Conservation (phyloP, 2,113 vertebrate genomes). For the Burhinus oedicnemus region DNA sequence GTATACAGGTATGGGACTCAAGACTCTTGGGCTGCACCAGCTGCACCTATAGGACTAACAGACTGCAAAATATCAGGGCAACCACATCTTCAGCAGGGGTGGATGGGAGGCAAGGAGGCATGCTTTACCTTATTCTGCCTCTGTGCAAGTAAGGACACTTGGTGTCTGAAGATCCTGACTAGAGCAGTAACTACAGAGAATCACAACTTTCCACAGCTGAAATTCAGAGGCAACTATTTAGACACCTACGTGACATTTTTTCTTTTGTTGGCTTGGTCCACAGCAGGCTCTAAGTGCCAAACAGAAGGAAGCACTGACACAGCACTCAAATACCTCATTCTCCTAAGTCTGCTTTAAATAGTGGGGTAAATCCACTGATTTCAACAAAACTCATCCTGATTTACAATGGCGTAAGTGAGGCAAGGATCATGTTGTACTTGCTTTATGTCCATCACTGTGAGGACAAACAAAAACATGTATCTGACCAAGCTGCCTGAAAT, state of each 20-base stretch:
- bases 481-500: not conserved
- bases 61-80: not conserved
- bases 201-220: not conserved
- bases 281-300: not conserved
- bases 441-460: not conserved
- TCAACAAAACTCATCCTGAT: not conserved
- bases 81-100: not conserved
- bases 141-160: not conserved
- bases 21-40: not conserved
- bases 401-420: not conserved
- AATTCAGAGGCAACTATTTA: not conserved
- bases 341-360: not conserved
- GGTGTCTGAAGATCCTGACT: not conserved
- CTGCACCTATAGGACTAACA: not conserved
- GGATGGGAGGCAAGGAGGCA: not conserved
- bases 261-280: not conserved
- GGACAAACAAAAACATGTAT: not conserved
- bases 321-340: not conserved
- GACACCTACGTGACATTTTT: not conserved
- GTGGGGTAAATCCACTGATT: not conserved
- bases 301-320: not conserved
- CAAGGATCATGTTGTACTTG: not conserved
- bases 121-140: not conserved
- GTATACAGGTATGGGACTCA: not conserved
- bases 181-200: not conserved